Evolutionary conservation across 2,797 vertebrate species (phyloP), one percentile per base, ranked within the genome.

Genomic region (Harpagifer antarcticus): DNA sequence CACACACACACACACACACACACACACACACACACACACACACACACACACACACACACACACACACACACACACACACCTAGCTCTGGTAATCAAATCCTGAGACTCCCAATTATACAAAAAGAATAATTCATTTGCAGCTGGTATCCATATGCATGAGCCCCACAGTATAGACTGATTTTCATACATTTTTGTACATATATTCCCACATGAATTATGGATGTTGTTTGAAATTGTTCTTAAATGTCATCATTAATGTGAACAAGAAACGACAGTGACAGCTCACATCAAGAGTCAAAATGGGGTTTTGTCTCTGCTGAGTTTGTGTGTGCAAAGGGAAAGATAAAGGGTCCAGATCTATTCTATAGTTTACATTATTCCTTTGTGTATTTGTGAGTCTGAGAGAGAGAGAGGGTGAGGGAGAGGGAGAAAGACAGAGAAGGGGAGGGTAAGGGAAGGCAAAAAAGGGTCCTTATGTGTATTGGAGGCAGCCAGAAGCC

Each of bases 231-330:
- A 92, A 90, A 92, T 80, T 84, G 84, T 90, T 89, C 84, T 84
- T 92, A 89, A 91, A 92, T 91, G 85, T 90, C 90, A 88, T 91
- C 85, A 88, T 91, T 91, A 91, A 91, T 91, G 80, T 84, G 82
- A 90, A 89, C 86, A 85, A 86, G 89, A 77, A 80, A 72, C 71
- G 79, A 58, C 70, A 65, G 43, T 13, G 15, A 23, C 63, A 20
- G 72, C 76, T 85, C 61, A 65, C 68, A 81, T 79, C 76, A 78
- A 76, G 61, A 50, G 55, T 37, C 45, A 73, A 83, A 85, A 76
- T 75, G 62, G 74, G 60, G 72, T 79, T 86, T 73, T 76, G 68
- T 90, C 74, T 85, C 70, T 55, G 72, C 79, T 79, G 76, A 86
- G 85, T 79, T 82, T 82, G 71, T 68, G 73, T 78, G 60, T 61